These are phyloP conservation scores for Anadara kagoshimensis DNA, from an alignment of 1,140 invertebrate species.

Conservation along the genomic window DNA sequence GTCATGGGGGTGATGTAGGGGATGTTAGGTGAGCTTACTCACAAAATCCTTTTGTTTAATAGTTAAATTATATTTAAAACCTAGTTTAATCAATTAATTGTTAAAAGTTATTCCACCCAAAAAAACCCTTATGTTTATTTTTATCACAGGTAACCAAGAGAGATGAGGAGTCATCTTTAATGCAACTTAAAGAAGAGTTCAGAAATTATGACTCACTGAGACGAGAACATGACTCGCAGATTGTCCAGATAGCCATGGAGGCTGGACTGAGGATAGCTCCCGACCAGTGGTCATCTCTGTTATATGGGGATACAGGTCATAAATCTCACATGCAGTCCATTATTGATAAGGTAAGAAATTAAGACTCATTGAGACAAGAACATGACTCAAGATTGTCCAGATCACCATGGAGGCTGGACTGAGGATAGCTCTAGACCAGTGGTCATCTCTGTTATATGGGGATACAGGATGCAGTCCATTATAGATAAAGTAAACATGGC, in stretches of 20 bases:
- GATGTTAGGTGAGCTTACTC: too few relatives aligned
- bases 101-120: not conserved
- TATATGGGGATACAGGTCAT: slow-evolving; percentile 96
- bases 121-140: not conserved
- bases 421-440: slow-evolving; percentile 97
- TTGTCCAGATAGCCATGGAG: slow-evolving; percentile 90
- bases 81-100: too few relatives aligned
- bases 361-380: slow-evolving; percentile 91
- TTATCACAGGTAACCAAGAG: slow-evolving; percentile 90
- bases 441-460: slow-evolving; percentile 97
- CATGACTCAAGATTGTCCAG: slow-evolving; percentile 88
- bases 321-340: slow-evolving; percentile 99
- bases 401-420: slow-evolving; percentile 98
- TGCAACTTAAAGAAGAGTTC: slow-evolving; percentile 99
- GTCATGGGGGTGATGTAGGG: too few relatives aligned
- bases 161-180: slow-evolving; percentile 97
- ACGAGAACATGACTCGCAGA: slow-evolving; percentile 97
- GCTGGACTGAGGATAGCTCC: slow-evolving; percentile 97
- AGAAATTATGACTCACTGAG: slow-evolving; percentile 94
- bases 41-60: too few relatives aligned
- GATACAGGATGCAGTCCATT: slow-evolving; percentile 98
- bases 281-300: slow-evolving; percentile 97
- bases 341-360: slow-evolving; percentile 79
- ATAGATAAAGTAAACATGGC: slow-evolving; percentile 81
- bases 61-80: too few relatives aligned